These are phyloP conservation scores for Caranx melampygus DNA, from an alignment of 2,113 vertebrate species.

Conservation along the genomic window DNA sequence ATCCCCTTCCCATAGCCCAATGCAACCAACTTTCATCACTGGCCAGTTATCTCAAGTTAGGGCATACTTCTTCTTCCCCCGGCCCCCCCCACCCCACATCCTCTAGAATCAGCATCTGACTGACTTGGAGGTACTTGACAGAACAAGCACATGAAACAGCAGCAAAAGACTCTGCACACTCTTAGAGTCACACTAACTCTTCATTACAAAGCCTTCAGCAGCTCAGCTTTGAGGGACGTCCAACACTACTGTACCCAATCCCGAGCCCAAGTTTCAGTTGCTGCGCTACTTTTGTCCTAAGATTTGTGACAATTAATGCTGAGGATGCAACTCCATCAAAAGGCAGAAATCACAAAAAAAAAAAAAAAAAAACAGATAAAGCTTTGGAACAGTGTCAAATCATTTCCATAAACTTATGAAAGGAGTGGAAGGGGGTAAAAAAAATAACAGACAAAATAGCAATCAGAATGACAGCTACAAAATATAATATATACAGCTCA, in stretches of 20 bases:
- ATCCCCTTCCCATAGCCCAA: slow-evolving; percentile 54
- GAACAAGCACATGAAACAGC: slow-evolving; percentile 69
- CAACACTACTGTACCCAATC: slow-evolving; percentile 54
- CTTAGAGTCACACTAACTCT: slow-evolving; percentile 64
- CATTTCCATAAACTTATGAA: slow-evolving; percentile 55
- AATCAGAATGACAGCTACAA: slow-evolving; percentile 46
- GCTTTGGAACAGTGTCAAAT: slow-evolving; percentile 66
- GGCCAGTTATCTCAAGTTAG: slow-evolving; percentile 77
- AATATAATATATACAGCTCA: slow-evolving; percentile 58
- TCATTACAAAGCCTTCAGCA: slow-evolving; percentile 66
- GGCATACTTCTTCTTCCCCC: slow-evolving; percentile 47
- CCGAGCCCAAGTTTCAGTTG: slow-evolving; percentile 53
- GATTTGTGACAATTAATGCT: slow-evolving; percentile 62
- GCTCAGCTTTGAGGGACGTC: slow-evolving; percentile 71
- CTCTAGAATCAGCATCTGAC: slow-evolving; percentile 78
- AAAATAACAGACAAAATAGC: slow-evolving; percentile 36
- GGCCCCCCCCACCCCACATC: slow-evolving; percentile 43
- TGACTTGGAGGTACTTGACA: slow-evolving; percentile 82
- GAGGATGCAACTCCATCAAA: slow-evolving; percentile 62
- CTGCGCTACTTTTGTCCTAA: slow-evolving; percentile 60
- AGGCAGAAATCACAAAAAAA: slow-evolving; percentile 19
- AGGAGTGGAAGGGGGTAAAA: slow-evolving; percentile 27
- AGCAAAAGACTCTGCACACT: slow-evolving; percentile 47
- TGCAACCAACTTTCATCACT: slow-evolving; percentile 75
- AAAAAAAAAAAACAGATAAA: slow-evolving; percentile 37